These are phyloP conservation scores for Drosophila setifemur DNA, from an alignment of 1,140 invertebrate species.

Conservation along the genomic window DNA sequence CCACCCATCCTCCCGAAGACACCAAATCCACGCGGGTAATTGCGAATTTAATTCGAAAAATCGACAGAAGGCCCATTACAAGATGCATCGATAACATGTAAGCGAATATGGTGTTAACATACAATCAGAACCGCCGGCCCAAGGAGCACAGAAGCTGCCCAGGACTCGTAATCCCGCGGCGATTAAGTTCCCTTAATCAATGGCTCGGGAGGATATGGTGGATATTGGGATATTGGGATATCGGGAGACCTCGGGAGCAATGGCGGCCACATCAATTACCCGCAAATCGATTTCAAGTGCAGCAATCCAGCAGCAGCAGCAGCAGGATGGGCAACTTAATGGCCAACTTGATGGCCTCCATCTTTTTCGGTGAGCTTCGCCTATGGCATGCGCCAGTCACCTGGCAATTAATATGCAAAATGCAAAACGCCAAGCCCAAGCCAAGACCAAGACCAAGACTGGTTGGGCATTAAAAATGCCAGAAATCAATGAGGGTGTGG, in stretches of 20 bases:
- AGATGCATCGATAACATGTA: conserved; percentile 71
- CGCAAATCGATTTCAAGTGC: conserved; percentile 66
- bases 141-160: conserved; percentile 58
- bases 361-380: conserved; percentile 53
- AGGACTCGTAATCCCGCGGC: conserved; percentile 55
- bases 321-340: too few species aligned
- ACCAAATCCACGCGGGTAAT: conserved; percentile 33
- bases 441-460: conserved; percentile 9
- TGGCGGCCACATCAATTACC: conserved; percentile 73
- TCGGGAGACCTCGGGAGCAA: conserved; percentile 25
- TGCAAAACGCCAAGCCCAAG: conserved; percentile 53
- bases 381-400: conserved; percentile 72
- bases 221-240: too few species aligned
- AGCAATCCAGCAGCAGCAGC: too few species aligned
- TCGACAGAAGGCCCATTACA: conserved; percentile 66
- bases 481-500: conserved; percentile 75
- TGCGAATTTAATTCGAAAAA: conserved; percentile 66
- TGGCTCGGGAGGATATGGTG: too few species aligned
- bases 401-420: conserved; percentile 78
- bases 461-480: conserved; percentile 54
- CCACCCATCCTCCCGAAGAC: conserved; percentile 1
- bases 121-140: conserved; percentile 55
- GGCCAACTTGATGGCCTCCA: conserved; percentile 58
- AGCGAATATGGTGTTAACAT: conserved; percentile 80
- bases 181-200: conserved; percentile 61